Evolutionary conservation across 2,113 vertebrate species (phyloP).

Genomic region (Pipa parva): DNA sequence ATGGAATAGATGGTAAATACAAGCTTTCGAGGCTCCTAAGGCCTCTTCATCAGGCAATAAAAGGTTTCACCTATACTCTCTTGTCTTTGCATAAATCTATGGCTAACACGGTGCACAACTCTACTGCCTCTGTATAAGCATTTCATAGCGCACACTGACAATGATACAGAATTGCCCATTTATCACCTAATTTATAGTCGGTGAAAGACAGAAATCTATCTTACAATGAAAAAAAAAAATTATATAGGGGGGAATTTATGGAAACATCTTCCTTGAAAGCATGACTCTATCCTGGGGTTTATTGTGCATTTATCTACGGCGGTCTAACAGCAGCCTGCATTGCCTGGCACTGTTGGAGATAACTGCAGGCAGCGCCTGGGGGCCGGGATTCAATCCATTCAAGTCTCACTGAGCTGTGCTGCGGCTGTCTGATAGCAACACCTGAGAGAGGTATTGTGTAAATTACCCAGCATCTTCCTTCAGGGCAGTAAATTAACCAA

Average conservation of each 20-base stretch:
- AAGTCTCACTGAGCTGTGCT: conserved; percentile 7
- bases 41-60: no score
- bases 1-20: no score
- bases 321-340: conserved; percentile 10
- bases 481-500: conserved; percentile 30
- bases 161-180: not conserved
- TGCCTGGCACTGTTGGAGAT: conserved; percentile 18
- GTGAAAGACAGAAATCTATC: not conserved
- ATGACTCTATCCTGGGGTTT: conserved; percentile 8
- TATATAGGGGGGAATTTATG: no score
- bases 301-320: conserved; percentile 21
- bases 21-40: no score
- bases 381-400: conserved; percentile 27
- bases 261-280: not conserved
- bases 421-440: conserved; percentile 27
- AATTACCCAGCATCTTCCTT: conserved; percentile 35
- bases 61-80: no score
- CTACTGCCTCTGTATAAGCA: not conserved
- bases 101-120: no score
- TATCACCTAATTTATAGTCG: not conserved
- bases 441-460: conserved; percentile 9
- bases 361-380: conserved; percentile 35
- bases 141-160: not conserved
- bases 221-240: conserved; percentile 8
- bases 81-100: no score